These are phyloP conservation scores for Enteromius fasciolatus DNA, from an alignment of 2,797 vertebrate genomes.

Conservation along the genomic window DNA sequence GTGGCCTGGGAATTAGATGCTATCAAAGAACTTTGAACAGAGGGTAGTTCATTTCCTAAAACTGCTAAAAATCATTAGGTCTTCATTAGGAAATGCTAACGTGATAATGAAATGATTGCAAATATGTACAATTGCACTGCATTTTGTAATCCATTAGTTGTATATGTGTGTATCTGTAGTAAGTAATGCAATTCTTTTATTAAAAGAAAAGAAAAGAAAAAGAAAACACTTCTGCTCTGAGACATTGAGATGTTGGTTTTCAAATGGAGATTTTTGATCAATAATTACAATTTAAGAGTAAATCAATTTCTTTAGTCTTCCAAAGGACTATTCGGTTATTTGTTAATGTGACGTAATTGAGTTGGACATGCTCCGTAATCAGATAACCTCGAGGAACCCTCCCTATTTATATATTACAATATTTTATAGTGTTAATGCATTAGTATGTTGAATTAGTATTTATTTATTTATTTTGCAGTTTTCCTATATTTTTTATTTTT, in stretches of 20 bases:
- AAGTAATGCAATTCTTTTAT: not conserved
- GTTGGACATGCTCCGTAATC: not conserved
- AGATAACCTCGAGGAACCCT: not conserved
- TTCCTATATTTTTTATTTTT: not conserved
- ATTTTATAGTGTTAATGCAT: not conserved
- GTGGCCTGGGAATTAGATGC: not conserved
- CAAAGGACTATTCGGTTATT: not conserved
- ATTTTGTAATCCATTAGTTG: not conserved
- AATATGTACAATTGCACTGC: not conserved
- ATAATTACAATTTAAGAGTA: not conserved
- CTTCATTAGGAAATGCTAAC: constrained; percentile 12
- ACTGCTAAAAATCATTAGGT: constrained; percentile 14
- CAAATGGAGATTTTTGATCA: not conserved
- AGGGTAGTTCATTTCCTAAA: not conserved
- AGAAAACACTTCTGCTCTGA: not conserved
- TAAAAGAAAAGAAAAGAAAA: not conserved
- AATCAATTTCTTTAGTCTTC: not conserved
- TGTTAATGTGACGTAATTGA: not conserved
- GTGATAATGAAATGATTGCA: not conserved
- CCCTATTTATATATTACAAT: not conserved
- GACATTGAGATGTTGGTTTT: not conserved
- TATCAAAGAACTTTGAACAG: constrained; percentile 1
- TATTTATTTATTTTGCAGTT: not conserved
- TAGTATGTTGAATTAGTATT: not conserved
- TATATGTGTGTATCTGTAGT: no score